phyloP scores from a whole-genome alignment of 2,888 invertebrate species.

The Morpho achilles region DNA sequence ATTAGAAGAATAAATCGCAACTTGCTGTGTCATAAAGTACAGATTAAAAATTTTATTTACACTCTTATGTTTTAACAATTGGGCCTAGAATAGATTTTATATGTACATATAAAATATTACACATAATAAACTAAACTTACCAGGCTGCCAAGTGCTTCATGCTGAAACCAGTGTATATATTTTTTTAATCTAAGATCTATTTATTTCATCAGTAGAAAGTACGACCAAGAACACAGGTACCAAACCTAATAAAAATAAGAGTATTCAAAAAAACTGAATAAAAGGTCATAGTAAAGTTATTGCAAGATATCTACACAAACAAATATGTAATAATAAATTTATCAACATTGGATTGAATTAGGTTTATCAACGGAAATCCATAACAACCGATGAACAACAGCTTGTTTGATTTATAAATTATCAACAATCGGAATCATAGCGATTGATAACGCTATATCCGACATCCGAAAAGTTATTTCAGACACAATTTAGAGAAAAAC shows the following conservation, averaged over 20 bases:
- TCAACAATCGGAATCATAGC: constrained; percentile 5
- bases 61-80: neutral
- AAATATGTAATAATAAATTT: neutral
- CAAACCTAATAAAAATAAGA: neutral
- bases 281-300: neutral
- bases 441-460: neutral
- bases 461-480: neutral
- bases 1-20: too few species aligned
- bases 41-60: neutral
- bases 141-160: constrained; percentile 75
- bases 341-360: constrained; percentile 2
- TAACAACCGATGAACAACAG: constrained; percentile 9
- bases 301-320: neutral
- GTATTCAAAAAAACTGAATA: neutral
- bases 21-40: too few species aligned
- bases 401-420: constrained; percentile 9
- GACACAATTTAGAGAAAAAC: neutral
- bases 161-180: constrained; percentile 25
- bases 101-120: neutral
- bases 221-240: neutral
- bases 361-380: constrained; percentile 3
- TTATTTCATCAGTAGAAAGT: constrained; percentile 3
- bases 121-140: constrained; percentile 40
- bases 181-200: constrained; percentile 4
- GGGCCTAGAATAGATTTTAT: neutral